Evolutionary conservation across 37 sponge, comb jelly and placozoan genomes (phyloP).

Genomic region (Halisarca cf. caerulea): DNA sequence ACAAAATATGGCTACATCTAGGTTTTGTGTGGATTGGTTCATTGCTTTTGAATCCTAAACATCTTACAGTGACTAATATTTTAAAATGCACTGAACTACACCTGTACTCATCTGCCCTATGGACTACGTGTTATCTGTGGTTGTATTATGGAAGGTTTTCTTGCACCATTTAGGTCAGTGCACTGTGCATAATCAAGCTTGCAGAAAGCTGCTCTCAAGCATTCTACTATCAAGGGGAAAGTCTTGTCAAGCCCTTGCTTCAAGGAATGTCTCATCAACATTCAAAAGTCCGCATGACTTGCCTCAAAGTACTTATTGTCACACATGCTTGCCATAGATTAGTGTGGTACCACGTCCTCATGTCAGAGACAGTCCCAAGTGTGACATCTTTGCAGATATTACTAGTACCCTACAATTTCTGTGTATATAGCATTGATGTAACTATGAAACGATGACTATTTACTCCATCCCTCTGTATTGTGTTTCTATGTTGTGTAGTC

Average conservation of each 20-base stretch:
- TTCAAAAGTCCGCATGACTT: constrained; percentile 84
- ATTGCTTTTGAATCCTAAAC: no score
- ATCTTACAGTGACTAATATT: no score
- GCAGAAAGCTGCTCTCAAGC: constrained; percentile 52
- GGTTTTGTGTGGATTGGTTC: no score
- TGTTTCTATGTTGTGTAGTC: constrained; percentile 31
- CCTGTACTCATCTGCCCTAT: no score
- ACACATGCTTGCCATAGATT: no score
- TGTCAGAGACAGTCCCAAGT: no score
- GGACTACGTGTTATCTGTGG: no score
- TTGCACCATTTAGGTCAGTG: constrained; percentile 26
- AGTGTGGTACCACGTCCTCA: no score
- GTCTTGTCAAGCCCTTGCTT: constrained; percentile 83
- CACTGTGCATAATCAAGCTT: constrained; percentile 27
- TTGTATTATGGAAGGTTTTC: no score
- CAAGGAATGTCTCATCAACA: constrained; percentile 89
- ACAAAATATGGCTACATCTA: no score
- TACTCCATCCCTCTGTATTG: neutral
- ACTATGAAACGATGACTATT: neutral
- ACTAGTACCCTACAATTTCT: neutral
- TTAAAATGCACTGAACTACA: no score
- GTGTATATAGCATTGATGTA: neutral
- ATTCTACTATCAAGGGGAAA: constrained; percentile 79
- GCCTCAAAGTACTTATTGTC: constrained; percentile 67
- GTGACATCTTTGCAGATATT: no score